Base-by-base conservation (phyloP, 2,113 vertebrate genomes). In the Antechinus stuartii region DNA sequence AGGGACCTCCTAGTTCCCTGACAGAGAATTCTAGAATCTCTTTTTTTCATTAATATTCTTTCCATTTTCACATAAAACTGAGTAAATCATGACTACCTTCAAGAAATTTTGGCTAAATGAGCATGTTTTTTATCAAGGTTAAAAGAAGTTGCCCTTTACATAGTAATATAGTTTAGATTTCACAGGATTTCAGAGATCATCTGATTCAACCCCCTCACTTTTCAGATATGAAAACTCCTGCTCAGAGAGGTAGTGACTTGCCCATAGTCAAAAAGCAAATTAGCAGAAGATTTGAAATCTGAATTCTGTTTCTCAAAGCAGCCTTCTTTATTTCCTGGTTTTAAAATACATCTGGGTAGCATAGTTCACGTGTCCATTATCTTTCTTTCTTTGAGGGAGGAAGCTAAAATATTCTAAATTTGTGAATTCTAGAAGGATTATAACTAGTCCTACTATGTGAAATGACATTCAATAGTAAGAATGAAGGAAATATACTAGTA, bases 381-480 rank as follows among this genome's bases (percentile, higher is more conserved):
- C 91, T 96, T 94, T 95, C 35, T 94, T 96, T 95, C 95, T 90
- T 94, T 90, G 54, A 95, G 93, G 96, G 92, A 93, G 52, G 24
- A 91, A 89, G 50, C 90, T 2, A 52, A 97, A 92, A 89, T 96
- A 96, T 47, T 93, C 94, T 94, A 92, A 91, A 96, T n/a, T n/a
- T 84, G 30, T 46, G 89, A 0, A 7, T 92, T 68, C 93, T 68
- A 92, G 95, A 95, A 57, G 68, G 50, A 94, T 91, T 26, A 2
- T 4, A 61, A 61, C 3, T 35, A 91, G 93, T 92, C 56, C 93
- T 95, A 46, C 92, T 61, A 96, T 53, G n/a, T 95, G 94, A 97
- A 96, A 95, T 94, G 95, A 97, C 95, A 93, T 53, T 91, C 42
- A 93, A 95, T 90, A 91, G 96, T 90, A 93, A 89, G 84, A 25